A percentile compares a stretch with the other conserved stretches of the same genome.
Evolutionary conservation across 2,113 vertebrate genomes (phyloP).

Genomic region (Salvelinus alpinus): DNA sequence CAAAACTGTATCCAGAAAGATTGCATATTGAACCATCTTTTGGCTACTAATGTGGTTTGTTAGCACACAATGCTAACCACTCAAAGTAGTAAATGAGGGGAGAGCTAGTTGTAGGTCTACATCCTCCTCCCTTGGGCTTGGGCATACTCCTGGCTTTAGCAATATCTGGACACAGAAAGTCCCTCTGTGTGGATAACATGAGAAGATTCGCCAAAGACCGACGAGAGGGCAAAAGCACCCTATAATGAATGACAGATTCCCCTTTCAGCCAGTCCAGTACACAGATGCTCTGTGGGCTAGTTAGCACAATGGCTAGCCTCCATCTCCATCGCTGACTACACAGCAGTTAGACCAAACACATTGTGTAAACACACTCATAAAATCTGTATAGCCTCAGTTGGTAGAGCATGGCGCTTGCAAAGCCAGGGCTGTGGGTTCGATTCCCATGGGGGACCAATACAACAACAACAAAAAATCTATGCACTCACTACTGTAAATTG

Average conservation of each 20-base stretch:
- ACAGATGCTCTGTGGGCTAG: neutral
- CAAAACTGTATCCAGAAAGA: neutral
- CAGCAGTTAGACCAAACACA: neutral
- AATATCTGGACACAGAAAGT: neutral
- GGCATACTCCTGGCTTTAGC: neutral
- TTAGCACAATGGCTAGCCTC: neutral
- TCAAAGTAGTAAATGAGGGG: neutral
- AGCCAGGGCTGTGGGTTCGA: too few relatives aligned
- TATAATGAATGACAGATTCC: neutral
- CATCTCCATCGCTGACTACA: neutral
- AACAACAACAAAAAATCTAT: neutral
- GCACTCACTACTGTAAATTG: neutral
- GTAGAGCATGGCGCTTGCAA: too few relatives aligned
- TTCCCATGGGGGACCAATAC: too few relatives aligned
- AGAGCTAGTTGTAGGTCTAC: neutral
- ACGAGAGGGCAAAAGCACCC: neutral
- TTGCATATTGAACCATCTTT: neutral
- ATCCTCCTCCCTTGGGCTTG: neutral
- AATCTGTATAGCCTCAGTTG: too few relatives aligned
- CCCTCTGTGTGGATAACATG: neutral
- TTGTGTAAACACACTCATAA: neutral
- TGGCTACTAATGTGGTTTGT: neutral
- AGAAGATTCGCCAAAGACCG: neutral
- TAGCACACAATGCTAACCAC: neutral
- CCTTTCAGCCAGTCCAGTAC: neutral